Base-by-base conservation (phyloP, 1,140 invertebrate species). In the Harlomillsia oculata region DNA sequence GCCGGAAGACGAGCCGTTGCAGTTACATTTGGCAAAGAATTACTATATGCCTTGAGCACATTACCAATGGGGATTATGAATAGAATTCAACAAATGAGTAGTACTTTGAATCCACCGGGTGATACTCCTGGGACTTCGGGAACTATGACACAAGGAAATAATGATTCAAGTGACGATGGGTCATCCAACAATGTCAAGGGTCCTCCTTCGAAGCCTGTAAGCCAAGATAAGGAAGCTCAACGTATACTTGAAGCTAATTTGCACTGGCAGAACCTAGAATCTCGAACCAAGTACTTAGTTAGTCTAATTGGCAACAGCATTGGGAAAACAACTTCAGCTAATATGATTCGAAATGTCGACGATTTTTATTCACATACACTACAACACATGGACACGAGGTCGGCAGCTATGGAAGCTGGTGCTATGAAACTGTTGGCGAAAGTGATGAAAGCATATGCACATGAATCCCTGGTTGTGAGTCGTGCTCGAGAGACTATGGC, bases 401-500 rank as follows among this genome's bases (percentile, higher is more conserved):
- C 18, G 0, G 20, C 41, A 1, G 59, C 59, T 9, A 23, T 61
- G 40, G 54, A 65, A 13, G 20, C n/a, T 37, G 63, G 63, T 2
- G 59, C 53, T 3, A 34, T 54, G 2, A 59, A 53, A 37, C 37
- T 29, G 13, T 25, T 65, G 25, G n/a, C 23, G 4, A 49, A 63
- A 46, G 46, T 55, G 46, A 8, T 60, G 2, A 65, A 62, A 28
- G 26, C 13, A 4, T 20, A 55, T 16, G 21, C 41, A 41, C 23
- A 55, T 16, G 58, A 48, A 23, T 65, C 71, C 40, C 29, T 32
- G 13, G 60, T 73, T 2, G 55, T 59, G 30, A 53, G 56, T 52
- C n/a, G 59, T 62, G 44, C 67, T 62, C 2, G 76, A 62, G 80
- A 84, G 76, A 79, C 80, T 1, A 73, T 92, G 48, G 78, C 84